Evolutionary conservation across 1,140 invertebrate genomes (phyloP), one percentile per base, ranked within the genome.

Genomic region (Nixonia krombeini): DNA sequence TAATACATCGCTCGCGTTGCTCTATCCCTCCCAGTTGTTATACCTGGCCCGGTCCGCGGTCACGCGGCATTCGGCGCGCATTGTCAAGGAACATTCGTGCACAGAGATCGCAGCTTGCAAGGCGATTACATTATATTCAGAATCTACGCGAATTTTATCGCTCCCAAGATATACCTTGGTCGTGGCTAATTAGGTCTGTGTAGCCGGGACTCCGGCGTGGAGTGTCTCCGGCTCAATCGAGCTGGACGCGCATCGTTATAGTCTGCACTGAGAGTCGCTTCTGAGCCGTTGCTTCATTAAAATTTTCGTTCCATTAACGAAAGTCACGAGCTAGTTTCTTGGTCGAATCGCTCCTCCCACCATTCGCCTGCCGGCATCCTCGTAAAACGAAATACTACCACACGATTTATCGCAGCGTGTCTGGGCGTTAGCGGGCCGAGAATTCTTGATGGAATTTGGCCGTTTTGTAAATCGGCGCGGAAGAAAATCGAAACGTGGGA

Each of bases 401-500:
- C 41, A 56, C 56, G 51, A 67, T 67, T 67, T 59, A 67, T 61
- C 64, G 64, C 64, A 16, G 25, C 31, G 35, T 55, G 64, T 61
- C 64, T 55, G 61, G 57, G 6, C 46, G 44, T 51, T 28, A 57
- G 56, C 57, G 51, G 2, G 21, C 52, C 6, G 47, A 47, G 35
- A 62, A 57, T 68, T 56, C 57, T 42, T 47, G 64, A 68, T 56
- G 56, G 56, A 61, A 61, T 61, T 67, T 61, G 51, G 56, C 61
- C 56, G 64, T 67, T 67, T 61, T 67, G 62, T 67, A 56, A 67
- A 67, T 61, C 58, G 50, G 56, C 56, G 51, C 31, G 51, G 12
- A 68, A 62, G 64, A 57, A 62, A 68, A 62, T 68, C 57, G 64
- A 68, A 68, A 57, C 57, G 57, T 68, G 64, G 57, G 55, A 68